Evolutionary conservation across 1,140 invertebrate species (phyloP), one percentile per base, ranked within the genome.

Genomic region (Caerostris darwini): DNA sequence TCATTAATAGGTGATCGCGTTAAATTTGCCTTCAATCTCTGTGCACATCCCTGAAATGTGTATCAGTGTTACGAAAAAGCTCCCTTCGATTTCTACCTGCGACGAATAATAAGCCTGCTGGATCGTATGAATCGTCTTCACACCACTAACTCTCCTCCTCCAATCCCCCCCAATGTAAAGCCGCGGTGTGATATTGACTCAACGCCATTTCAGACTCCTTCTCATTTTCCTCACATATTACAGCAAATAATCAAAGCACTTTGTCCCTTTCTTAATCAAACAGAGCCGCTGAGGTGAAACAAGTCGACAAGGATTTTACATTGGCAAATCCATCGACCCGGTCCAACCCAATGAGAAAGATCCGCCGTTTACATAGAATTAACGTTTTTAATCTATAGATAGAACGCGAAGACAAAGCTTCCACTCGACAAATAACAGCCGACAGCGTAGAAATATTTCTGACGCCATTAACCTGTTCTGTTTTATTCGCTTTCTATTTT

Each of bases 261-360:
- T 93, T 93, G 92, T 93, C 92, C 34, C 82, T 71, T 87, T 83
- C 64, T 87, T 93, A 53, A 87, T 53, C 83, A 93, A 93, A 93
- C 92, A 93, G 92, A 93, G 34, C 82, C 92, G 67, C 59, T 87
- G 53, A 87, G 61, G 61, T 87, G 92, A 93, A 87, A 93, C 92
- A 93, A 93, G 64, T 87, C 54, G 92, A 93, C 92, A 93, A 53
- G 92, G 92, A 93, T 85, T 93, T 93, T 93, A 93, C 92, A 93
- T 93, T 61, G 82, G 81, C 53, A 67, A 50, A 19, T 87, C 56
- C 81, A 87, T 92, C 90, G 69, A 90, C 54, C 53, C 56, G 6
- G n/a, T 19, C 85, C 50, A 34, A 17, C 61, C 61, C 19, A 34
- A 81, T 81, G 34, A 81, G 89, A 90, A 34, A 90, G 69, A 57